A percentile compares a stretch with the other conserved stretches of the same genome.
Evolutionary conservation across 1,140 invertebrate species (phyloP).

Genomic region (Bombus pyrosoma): DNA sequence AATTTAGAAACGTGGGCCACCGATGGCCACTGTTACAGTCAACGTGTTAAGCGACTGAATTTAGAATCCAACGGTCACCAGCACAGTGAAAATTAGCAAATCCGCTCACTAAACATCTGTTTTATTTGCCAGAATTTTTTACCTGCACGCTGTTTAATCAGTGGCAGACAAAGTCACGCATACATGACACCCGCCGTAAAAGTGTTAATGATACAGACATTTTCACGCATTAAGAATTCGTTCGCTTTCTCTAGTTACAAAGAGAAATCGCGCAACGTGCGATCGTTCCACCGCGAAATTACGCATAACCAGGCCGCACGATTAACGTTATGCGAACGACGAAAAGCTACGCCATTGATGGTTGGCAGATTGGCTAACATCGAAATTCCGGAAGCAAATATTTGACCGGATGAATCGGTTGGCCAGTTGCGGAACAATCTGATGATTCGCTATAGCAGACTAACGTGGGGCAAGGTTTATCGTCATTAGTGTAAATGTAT

Average conservation of each 20-base stretch:
- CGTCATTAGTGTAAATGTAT: not conserved
- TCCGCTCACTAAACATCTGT: too few species aligned
- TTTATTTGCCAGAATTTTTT: too few species aligned
- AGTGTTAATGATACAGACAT: not conserved
- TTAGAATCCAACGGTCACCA: too few species aligned
- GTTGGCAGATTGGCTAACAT: slow-evolving; percentile 24
- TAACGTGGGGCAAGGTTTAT: not conserved
- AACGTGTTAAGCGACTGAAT: too few species aligned
- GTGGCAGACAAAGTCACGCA: too few species aligned
- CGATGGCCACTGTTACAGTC: too few species aligned
- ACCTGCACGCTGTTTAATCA: too few species aligned
- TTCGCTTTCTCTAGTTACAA: slow-evolving; percentile 2
- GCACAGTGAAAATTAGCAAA: too few species aligned
- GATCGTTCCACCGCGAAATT: slow-evolving; percentile 5
- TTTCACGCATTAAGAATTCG: not conserved
- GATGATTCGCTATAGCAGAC: not conserved
- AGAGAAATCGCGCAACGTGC: slow-evolving; percentile 9
- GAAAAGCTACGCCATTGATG: slow-evolving; percentile 22
- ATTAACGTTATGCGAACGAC: slow-evolving; percentile 58
- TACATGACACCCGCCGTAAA: too few species aligned
- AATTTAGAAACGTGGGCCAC: too few species aligned
- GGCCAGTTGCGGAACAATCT: not conserved
- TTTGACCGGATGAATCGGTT: slow-evolving; percentile 4
- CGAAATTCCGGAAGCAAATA: slow-evolving; percentile 44
- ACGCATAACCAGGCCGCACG: slow-evolving; percentile 1